Conservation (phyloP, 2,113 vertebrate genomes). For the Fregetta grallaria region DNA sequence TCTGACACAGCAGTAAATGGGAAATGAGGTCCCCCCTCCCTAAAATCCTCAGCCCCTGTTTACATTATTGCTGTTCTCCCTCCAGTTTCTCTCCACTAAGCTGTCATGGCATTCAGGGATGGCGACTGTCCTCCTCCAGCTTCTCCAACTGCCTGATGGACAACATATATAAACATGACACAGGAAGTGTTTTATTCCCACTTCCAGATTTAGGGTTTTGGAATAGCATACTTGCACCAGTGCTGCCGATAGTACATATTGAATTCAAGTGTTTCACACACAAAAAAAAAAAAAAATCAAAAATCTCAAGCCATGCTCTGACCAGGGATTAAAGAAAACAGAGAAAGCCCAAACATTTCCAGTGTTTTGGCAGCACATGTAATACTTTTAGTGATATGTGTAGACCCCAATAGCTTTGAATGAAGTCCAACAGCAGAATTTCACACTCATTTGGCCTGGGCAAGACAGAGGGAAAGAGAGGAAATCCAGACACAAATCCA, state of each 20-base stretch:
- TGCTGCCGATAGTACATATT: fast-evolving
- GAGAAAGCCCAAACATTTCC: neutral
- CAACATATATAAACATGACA: fast-evolving
- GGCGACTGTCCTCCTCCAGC: neutral
- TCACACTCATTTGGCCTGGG: neutral
- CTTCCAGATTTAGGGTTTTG: neutral
- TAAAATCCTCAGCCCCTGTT: neutral
- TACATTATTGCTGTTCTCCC: neutral
- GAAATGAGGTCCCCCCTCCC: neutral
- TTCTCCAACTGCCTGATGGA: neutral
- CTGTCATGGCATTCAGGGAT: neutral
- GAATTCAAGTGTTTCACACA: neutral
- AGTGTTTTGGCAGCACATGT: neutral
- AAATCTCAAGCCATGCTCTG: neutral
- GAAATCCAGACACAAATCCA: neutral
- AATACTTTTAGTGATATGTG: neutral
- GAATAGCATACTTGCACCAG: fast-evolving
- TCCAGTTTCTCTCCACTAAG: neutral
- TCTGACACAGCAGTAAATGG: neutral
- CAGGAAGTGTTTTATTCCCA: neutral
- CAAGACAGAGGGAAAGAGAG: neutral
- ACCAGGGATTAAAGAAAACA: neutral
- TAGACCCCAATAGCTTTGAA: neutral
- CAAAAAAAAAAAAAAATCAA: neutral
- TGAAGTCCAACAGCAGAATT: neutral